phyloP scores from a whole-genome alignment of 2,113 vertebrate species.

The Parus major region DNA sequence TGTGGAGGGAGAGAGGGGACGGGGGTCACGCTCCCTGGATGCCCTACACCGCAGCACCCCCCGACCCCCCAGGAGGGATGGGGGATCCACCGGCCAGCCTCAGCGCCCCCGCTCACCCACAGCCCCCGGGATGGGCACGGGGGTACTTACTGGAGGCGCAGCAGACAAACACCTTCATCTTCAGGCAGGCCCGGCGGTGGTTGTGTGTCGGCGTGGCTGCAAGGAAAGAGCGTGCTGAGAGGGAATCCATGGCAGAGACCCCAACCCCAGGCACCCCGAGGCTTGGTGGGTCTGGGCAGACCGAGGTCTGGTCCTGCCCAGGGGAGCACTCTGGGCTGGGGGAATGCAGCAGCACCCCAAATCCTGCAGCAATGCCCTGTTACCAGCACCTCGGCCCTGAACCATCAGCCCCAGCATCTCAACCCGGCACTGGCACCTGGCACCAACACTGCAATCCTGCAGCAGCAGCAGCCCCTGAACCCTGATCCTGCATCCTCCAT shows the following conservation, averaged over 20 bases:
- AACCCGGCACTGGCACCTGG: accelerated
- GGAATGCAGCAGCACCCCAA: background rate
- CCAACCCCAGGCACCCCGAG: too few relatives aligned
- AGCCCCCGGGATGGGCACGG: background rate
- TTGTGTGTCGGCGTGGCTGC: constrained; percentile 92
- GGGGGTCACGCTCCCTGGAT: background rate
- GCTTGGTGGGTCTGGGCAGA: background rate
- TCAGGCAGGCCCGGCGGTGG: constrained; percentile 90
- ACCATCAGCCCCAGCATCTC: background rate
- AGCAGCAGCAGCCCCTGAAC: background rate
- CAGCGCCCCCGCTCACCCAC: background rate
- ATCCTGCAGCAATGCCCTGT: background rate
- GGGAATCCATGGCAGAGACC: accelerated
- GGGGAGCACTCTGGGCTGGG: accelerated
- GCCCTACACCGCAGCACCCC: background rate
- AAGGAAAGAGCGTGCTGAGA: background rate
- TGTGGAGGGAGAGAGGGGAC: constrained; percentile 70
- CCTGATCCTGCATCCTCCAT: background rate
- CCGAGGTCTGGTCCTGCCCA: background rate
- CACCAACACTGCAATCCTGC: too few relatives aligned
- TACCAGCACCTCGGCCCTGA: background rate
- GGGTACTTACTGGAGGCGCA: constrained; percentile 88
- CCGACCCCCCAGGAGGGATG: background rate
- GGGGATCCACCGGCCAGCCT: background rate
- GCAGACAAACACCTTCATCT: constrained; percentile 96